Base-by-base conservation (phyloP, 2,888 invertebrate species). In the Graphium colonna region DNA sequence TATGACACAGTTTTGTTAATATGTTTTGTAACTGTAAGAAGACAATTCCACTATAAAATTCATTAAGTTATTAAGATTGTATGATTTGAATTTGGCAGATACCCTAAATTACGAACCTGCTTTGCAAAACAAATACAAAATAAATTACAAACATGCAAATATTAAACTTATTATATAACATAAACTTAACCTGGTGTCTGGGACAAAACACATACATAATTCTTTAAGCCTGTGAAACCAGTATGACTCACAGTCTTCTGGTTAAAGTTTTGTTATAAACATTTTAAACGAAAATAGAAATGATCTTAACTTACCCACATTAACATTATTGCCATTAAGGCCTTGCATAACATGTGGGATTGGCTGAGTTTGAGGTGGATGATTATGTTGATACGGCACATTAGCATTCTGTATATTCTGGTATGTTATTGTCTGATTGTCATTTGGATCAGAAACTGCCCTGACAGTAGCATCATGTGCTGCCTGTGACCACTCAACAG, bases 361-460 rank as follows among this genome's bases (percentile, higher is more conserved):
- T 12, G 72, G 67, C 57, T 81, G 87, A n/a, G 72, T 67, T 58
- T 80, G 87, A 15, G 77, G 79, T 16, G 81, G 84, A 62, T 88
- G 87, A 58, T 78, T 85, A 56, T 88, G 88, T 69, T 82, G 87
- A 60, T 80, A 86, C 48, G 85, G 84, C 57, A 84, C 76, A 75
- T 87, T 87, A 1, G 88, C 82, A 75, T 87, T 88, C 61, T 88
- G 86, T 63, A 88, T 77, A 55, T 87, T 88, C 59, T 87, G 88
- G 63, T 90, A 89, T 41, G 82, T 85, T 57, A 90, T 75, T 62
- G 84, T 65, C 74, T 74, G 90, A 76, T 80, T 92, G 70, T 79
- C 90, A 81, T 83, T 87, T 12, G 79, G 71, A 57, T 89, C 89
- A 51, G 78, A 67, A 39, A 81, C 69, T 49, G 77, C 73, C 62